phyloP scores from a whole-genome alignment of 2,888 invertebrate species.

The Prosopocoilus inquinatus region DNA sequence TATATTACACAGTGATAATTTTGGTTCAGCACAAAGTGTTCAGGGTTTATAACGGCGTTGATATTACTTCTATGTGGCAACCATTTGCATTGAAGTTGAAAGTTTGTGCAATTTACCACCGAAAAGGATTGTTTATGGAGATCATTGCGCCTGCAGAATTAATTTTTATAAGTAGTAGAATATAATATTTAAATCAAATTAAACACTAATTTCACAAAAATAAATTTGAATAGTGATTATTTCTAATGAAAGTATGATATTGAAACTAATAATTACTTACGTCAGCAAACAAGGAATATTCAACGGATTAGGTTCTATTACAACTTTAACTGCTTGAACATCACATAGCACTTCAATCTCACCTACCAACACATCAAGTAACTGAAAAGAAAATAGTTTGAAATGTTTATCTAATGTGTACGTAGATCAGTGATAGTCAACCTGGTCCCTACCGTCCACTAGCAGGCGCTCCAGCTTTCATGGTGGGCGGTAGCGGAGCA shows the following conservation, averaged over 20 bases:
- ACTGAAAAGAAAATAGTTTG: conserved; percentile 15
- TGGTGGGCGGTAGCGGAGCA: no score
- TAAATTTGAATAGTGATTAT: background rate
- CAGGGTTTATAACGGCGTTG: conserved; percentile 9
- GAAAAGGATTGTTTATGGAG: conserved; percentile 13
- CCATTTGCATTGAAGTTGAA: conserved; percentile 22
- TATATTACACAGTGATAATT: conserved; percentile 10
- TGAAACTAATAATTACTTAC: conserved; percentile 8
- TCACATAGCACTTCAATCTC: conserved; percentile 28
- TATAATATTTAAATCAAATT: no score
- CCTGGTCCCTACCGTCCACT: no score
- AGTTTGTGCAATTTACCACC: conserved; percentile 10
- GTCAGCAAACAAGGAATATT: conserved; percentile 13
- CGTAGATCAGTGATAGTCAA: no score
- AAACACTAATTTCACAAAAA: background rate
- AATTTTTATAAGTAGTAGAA: no score
- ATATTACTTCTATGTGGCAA: conserved; percentile 1
- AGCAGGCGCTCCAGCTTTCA: no score
- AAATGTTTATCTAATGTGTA: background rate
- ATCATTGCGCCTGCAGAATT: background rate
- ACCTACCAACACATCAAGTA: conserved; percentile 24
- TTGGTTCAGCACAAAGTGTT: conserved; percentile 12
- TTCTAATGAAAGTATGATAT: no score
- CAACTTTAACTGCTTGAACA: conserved; percentile 13
- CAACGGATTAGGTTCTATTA: conserved; percentile 19